A percentile compares a stretch with the other conserved stretches of the same genome.
phyloP scores from a whole-genome alignment of 2,888 invertebrate species.

The Callimorpha dominula region DNA sequence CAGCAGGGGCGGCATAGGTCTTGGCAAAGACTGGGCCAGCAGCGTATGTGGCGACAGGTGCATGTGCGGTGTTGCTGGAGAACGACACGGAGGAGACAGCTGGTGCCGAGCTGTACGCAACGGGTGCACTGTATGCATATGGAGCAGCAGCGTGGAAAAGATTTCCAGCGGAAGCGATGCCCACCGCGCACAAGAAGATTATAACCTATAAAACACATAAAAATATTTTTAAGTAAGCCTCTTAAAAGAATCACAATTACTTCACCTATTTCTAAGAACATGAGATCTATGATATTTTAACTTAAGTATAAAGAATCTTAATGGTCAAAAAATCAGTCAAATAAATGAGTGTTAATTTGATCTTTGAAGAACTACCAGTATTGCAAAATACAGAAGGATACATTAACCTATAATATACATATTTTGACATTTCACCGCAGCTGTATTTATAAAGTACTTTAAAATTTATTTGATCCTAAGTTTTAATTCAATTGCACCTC shows the following conservation, averaged over 20 bases:
- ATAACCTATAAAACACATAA: constrained; percentile 72
- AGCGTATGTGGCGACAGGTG: constrained; percentile 47
- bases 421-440: no score
- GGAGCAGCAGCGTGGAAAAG: constrained; percentile 74
- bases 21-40: constrained; percentile 66
- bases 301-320: no score
- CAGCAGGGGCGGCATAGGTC: constrained; percentile 60
- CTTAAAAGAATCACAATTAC: no score
- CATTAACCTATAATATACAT: no score
- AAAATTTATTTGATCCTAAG: not conserved
- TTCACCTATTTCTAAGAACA: no score
- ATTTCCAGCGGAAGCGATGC: constrained; percentile 88
- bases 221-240: not conserved
- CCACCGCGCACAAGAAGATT: constrained; percentile 86
- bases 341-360: not conserved
- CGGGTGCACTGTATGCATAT: constrained; percentile 73
- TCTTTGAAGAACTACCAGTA: no score
- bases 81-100: constrained; percentile 60
- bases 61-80: constrained; percentile 50
- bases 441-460: no score
- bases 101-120: constrained; percentile 73
- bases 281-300: no score
- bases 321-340: no score
- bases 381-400: no score
- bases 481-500: not conserved